Evolutionary conservation across 1,140 invertebrate species (phyloP), one percentile per base, ranked within the genome.

Genomic region (Cylas formicarius): DNA sequence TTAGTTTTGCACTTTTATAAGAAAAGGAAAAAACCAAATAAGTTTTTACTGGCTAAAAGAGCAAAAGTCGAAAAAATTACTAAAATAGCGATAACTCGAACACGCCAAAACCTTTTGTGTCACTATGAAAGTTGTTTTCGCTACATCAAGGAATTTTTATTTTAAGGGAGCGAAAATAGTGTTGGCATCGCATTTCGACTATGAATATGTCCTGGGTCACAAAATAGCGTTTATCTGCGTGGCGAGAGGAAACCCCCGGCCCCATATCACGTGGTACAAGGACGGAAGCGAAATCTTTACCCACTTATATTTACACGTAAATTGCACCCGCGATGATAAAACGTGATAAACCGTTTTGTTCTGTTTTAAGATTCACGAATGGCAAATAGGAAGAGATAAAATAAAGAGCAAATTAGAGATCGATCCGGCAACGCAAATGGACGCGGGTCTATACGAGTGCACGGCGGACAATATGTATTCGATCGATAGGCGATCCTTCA

Each of bases 371-470:
- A 81, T 92, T 19, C 86, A 90, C 62, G 87, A 91, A 63, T 91
- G 87, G 87, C 74, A 77, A 48, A 77, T 82, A 22, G 83, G 76
- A n/a, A 72, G 80, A 3, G 82, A 89, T 56, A 82, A 76, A 50
- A 80, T 92, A 4, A 93, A 93, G 66, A 90, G 86, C 4, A 93
- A 93, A 72, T 74, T 94, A 48, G 90, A 94, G 67, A 93, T 93
- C 35, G 90, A 93, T 65, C 90, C 90, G 6, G 89, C 89, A 0
- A 89, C 90, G 2, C 88, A 91, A 69, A 90, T 90, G 84, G 88
- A 91, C 65, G 86, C 86, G 8, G 87, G 88, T 5, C 80, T 90
- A 1, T 92, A 92, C 61, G 87, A 90, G 63, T 91, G 87, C 54
- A 86, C 84, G 1, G 89, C 90, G 0, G 88, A 92, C 65, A 93